Evolutionary conservation across 2,113 vertebrate species (phyloP).

Genomic region (Vimba vimba): DNA sequence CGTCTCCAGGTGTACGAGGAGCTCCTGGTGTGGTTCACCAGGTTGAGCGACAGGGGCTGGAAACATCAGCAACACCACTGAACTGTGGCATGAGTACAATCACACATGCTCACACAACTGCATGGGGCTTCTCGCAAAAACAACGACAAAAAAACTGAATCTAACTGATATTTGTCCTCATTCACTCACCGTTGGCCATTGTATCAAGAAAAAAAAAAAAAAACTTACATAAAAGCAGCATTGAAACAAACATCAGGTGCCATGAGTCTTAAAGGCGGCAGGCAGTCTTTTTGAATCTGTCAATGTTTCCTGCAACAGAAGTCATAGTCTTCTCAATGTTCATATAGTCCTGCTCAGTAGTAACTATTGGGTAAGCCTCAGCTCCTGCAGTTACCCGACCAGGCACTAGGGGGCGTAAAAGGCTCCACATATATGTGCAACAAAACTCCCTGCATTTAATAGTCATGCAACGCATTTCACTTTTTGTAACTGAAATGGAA

Average conservation of each 20-base stretch:
- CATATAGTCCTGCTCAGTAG: constrained; percentile 79
- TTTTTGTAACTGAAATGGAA: constrained; percentile 63
- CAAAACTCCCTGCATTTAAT: constrained; percentile 82
- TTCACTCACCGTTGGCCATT: constrained; percentile 74
- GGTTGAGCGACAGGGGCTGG: constrained; percentile 26
- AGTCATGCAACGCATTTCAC: constrained; percentile 74
- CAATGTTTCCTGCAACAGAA: constrained; percentile 70
- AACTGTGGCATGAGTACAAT: constrained; percentile 54
- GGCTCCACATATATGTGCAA: constrained; percentile 80
- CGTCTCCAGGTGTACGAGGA: constrained; percentile 63
- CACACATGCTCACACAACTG: constrained; percentile 41
- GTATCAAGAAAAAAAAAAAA: constrained; percentile 63
- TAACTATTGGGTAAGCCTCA: constrained; percentile 75
- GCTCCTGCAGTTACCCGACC: constrained; percentile 76
- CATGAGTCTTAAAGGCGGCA: constrained; percentile 79
- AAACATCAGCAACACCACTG: constrained; percentile 44
- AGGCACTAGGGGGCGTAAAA: constrained; percentile 75
- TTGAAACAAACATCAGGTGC: constrained; percentile 81
- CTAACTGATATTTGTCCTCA: constrained; percentile 70
- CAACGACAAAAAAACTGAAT: constrained; percentile 54
- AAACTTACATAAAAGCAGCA: constrained; percentile 83
- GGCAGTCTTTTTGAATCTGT: constrained; percentile 66
- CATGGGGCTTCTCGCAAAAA: constrained; percentile 69
- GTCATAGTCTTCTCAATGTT: constrained; percentile 67
- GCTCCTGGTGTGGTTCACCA: constrained; percentile 39